These are phyloP conservation scores for Cryptus viduatorius DNA, from an alignment of 2,888 invertebrate species.

Conservation along the genomic window DNA sequence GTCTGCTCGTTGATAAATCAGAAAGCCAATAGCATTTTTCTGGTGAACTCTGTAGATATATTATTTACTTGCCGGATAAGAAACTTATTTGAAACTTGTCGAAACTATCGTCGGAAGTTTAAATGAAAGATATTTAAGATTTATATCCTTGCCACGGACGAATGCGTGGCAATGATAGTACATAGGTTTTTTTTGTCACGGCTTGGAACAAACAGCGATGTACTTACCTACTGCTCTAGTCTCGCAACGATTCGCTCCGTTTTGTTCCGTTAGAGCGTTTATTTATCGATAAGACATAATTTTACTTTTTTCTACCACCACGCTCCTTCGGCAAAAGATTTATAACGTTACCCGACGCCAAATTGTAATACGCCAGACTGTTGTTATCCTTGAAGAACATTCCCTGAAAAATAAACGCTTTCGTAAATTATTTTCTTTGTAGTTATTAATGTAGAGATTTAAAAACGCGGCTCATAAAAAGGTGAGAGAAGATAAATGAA, in stretches of 20 bases:
- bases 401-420: constrained; percentile 88
- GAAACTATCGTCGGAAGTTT: not conserved
- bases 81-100: constrained; percentile 20
- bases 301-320: constrained; percentile 98
- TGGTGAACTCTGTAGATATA: constrained; percentile 49
- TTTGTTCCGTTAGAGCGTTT: constrained; percentile 44
- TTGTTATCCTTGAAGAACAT: constrained; percentile 99
- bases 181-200: constrained; percentile 7
- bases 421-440: not conserved
- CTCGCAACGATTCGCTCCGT: constrained; percentile 10
- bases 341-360: constrained; percentile 93
- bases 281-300: constrained; percentile 21
- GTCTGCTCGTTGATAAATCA: constrained; percentile 24
- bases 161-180: constrained; percentile 15
- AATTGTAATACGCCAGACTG: constrained; percentile 97
- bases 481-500: too few relatives aligned
- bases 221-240: constrained; percentile 19
- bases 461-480: too few relatives aligned
- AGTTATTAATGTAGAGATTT: constrained; percentile 1
- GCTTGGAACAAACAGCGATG: constrained; percentile 17
- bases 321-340: constrained; percentile 98
- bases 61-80: constrained; percentile 8
- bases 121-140: not conserved
- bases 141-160: constrained; percentile 7
- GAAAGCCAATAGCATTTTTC: constrained; percentile 36